Evolutionary conservation across 2,888 invertebrate species (phyloP), one percentile per base, ranked within the genome.

Genomic region (Endotricha flammealis): DNA sequence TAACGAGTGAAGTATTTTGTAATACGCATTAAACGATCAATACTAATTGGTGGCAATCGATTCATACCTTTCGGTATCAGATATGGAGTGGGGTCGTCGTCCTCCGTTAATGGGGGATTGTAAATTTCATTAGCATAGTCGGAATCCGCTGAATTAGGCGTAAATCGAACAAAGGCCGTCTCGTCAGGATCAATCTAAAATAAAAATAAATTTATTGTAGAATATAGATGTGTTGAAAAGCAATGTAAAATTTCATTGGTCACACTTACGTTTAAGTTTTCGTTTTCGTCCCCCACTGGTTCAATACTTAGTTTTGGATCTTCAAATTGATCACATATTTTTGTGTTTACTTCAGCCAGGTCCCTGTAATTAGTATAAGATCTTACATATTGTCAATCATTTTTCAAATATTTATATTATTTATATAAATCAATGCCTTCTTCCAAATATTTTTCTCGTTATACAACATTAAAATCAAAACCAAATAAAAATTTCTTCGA

Each of bases 101-200:
- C 85, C 34, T 89, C 86, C 29, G 80, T 72, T 40, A 88, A 58
- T 36, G 93, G 92, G 12, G 95, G 95, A 66, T 89, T 93, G 66
- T 93, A 95, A 9, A 93, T 88, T 77, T 94, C 94, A 58, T 94
- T 94, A n/a, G 94, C 93, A 63, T 90, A 95, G 48, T 92, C 90
- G 2, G 90, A 89, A 60, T 92, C 89, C 4, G 80, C 91, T 9
- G 79, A 74, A 35, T 89, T 88, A 8, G 95, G 95, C 4, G 91
- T 91, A 57, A 93, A 95, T 47, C 92, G 92, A 14, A 95, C 92
- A 53, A 92, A 92, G 16, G 95, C 95, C 60, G 93, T 85, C 58
- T 93, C 91, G 48, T 91, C 90, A 9, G 92, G 89, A 53, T 92
- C 91, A 34, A 89, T 71, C 75, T 87, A 51, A 44, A 50, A 24